Conservation (phyloP, 2,797 vertebrate genomes). For the Notolepis coatsorum region DNA sequence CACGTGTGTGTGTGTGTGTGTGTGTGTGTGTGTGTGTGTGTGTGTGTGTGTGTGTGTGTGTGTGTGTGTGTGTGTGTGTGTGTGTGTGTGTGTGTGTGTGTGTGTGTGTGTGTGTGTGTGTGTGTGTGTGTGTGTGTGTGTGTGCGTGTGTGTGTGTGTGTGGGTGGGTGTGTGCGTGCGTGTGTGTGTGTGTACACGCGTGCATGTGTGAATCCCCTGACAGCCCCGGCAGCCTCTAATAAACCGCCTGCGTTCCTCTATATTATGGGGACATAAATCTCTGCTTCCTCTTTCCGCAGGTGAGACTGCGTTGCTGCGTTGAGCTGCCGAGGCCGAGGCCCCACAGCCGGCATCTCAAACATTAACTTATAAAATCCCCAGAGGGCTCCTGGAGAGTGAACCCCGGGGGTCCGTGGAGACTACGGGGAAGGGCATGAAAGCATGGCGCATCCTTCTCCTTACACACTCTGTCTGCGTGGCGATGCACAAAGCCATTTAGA, state of each 20-base stretch:
- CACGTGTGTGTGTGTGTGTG: conserved; percentile 20
- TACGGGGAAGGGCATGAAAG: conserved; percentile 12
- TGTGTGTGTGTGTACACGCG: not conserved
- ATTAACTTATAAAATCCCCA: conserved; percentile 60
- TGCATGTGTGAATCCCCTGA: conserved; percentile 15
- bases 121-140: conserved; percentile 28
- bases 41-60: not conserved
- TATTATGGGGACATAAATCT: conserved; percentile 67
- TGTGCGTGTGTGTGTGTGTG: not conserved
- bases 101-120: conserved; percentile 17
- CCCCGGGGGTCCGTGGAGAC: conserved; percentile 27
- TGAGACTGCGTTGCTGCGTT: conserved; percentile 47
- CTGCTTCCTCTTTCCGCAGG: conserved; percentile 75
- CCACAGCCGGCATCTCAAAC: conserved; percentile 48
- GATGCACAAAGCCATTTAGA: conserved; percentile 29
- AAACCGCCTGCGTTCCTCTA: conserved; percentile 54
- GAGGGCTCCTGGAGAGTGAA: conserved; percentile 34
- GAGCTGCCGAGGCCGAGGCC: conserved; percentile 46
- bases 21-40: conserved; percentile 28
- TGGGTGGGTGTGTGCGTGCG: not conserved
- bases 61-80: too few species aligned
- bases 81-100: conserved; percentile 6
- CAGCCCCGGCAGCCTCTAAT: conserved; percentile 35
- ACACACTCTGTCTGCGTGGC: conserved; percentile 17
- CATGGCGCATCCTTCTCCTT: conserved; percentile 15